A percentile compares a stretch with the other conserved stretches of the same genome.
phyloP scores from a whole-genome alignment of 1,140 invertebrate species.

The Vanessa atalanta region DNA sequence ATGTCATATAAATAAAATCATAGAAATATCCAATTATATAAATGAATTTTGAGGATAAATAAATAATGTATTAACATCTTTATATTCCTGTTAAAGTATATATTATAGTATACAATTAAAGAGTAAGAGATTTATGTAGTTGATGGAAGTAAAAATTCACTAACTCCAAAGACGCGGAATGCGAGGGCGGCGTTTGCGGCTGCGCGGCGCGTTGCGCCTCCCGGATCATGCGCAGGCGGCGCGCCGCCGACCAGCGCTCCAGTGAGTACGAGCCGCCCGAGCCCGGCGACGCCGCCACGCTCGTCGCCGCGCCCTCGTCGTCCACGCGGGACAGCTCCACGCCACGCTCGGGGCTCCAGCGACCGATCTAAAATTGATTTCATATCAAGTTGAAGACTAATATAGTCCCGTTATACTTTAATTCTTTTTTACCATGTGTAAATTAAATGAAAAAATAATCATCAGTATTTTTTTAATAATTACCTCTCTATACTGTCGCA shows the following conservation, averaged over 20 bases:
- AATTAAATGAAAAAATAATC: no score
- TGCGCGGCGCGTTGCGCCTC: conserved; percentile 60
- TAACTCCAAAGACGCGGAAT: conserved; percentile 2
- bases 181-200: conserved; percentile 32
- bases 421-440: no score
- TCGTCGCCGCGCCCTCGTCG: conserved; percentile 33
- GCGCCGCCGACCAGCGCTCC: conserved; percentile 70
- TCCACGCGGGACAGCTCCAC: conserved; percentile 54
- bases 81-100: no score
- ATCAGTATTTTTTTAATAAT: background rate
- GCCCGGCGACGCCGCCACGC: conserved; percentile 45
- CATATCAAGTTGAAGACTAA: background rate
- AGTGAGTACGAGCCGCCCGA: conserved; percentile 59
- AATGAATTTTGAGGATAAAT: background rate
- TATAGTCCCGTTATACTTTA: no score
- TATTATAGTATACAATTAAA: no score
- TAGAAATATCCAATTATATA: no score
- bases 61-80: background rate
- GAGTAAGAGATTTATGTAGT: no score
- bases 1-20: no score
- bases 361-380: conserved; percentile 51
- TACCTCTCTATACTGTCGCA: conserved; percentile 74
- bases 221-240: conserved; percentile 72
- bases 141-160: conserved; percentile 7
- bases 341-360: conserved; percentile 67